Evolutionary conservation across 2,888 invertebrate species (phyloP).

Genomic region (Didymodactylos carnosus): DNA sequence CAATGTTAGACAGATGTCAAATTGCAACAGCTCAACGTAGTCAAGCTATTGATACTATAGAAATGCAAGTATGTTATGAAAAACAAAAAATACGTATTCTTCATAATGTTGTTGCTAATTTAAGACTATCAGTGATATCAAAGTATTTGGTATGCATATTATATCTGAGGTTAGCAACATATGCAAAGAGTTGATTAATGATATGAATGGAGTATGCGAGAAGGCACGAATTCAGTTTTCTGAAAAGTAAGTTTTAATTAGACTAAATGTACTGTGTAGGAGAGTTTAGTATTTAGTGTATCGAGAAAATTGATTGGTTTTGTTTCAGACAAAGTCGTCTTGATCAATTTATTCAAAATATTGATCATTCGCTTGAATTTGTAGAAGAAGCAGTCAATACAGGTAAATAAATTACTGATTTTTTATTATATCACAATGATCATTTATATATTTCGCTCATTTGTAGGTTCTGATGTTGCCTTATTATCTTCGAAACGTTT

Average conservation of each 20-base stretch:
- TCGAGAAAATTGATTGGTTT: too few species aligned
- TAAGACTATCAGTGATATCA: slow-evolving; percentile 66
- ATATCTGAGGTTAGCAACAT: slow-evolving; percentile 24
- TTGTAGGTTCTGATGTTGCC: neutral
- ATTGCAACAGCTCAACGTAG: slow-evolving; percentile 64
- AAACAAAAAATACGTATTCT: too few species aligned
- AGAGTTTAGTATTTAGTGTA: too few species aligned
- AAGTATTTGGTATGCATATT: slow-evolving; percentile 60
- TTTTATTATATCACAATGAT: too few species aligned
- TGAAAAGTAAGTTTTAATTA: neutral
- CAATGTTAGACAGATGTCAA: slow-evolving; percentile 46
- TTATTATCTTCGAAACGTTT: neutral
- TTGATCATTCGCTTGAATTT: neutral
- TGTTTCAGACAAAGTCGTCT: neutral
- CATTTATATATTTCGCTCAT: too few species aligned
- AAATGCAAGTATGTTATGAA: slow-evolving; percentile 60
- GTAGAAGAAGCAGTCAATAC: neutral
- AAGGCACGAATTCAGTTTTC: neutral
- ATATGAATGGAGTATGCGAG: slow-evolving; percentile 55
- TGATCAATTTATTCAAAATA: neutral
- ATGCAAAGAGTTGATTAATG: slow-evolving; percentile 20
- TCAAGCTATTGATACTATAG: slow-evolving; percentile 61
- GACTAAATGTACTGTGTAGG: neutral
- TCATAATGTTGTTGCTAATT: too few species aligned
- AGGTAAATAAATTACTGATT: neutral